Evolutionary conservation across 2,797 vertebrate genomes (phyloP).

Genomic region (Hemibagrus guttatus): DNA sequence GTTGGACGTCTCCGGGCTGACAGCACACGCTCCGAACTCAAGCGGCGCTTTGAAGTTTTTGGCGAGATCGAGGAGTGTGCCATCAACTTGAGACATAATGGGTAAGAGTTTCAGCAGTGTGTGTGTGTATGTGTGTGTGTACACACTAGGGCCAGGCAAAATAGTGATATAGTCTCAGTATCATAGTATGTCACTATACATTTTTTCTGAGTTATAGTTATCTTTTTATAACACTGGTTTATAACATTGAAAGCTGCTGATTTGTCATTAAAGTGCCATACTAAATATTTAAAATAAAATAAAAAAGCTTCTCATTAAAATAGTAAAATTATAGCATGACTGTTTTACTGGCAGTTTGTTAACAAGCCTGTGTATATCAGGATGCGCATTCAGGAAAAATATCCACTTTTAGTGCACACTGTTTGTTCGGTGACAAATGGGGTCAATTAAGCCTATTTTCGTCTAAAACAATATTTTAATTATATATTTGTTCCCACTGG

Average conservation of each 20-base stretch:
- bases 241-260: neutral
- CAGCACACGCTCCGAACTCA: constrained; percentile 91
- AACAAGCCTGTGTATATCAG: neutral
- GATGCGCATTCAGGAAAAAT: neutral
- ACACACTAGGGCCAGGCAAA: neutral
- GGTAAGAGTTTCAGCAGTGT: constrained; percentile 77
- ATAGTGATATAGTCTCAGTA: neutral
- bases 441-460: constrained; percentile 26
- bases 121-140: constrained; percentile 30
- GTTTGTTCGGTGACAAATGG: constrained; percentile 11
- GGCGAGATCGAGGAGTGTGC: constrained; percentile 98
- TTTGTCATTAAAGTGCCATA: neutral
- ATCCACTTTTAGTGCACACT: constrained; percentile 8
- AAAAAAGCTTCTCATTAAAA: too few relatives aligned
- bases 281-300: neutral
- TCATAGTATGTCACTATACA: neutral
- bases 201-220: neutral
- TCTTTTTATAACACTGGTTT: neutral
- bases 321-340: neutral
- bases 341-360: neutral
- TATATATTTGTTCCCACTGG: constrained; percentile 37
- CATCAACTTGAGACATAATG: constrained; percentile 93
- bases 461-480: constrained; percentile 37
- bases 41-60: constrained; percentile 96
- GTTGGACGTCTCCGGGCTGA: constrained; percentile 91